Evolutionary conservation across 2,888 invertebrate species (phyloP).

Genomic region (Drosophila fulvimacula): DNA sequence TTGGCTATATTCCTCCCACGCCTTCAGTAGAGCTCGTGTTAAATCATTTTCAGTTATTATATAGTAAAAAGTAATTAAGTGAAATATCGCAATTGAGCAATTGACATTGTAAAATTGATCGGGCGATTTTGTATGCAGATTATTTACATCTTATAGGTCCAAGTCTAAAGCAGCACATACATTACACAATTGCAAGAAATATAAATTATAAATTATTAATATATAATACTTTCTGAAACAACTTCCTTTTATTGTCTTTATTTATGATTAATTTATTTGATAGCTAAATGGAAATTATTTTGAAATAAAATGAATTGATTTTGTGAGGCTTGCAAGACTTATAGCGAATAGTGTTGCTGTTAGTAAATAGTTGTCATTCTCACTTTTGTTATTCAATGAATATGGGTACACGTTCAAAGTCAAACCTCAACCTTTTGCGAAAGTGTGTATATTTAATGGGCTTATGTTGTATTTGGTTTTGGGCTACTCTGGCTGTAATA

Average conservation of each 20-base stretch:
- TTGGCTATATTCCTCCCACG: too few species aligned
- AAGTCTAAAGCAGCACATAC: too few species aligned
- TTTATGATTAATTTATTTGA: not conserved
- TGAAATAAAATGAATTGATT: too few species aligned
- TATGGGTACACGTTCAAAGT: not conserved
- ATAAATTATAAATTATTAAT: too few species aligned
- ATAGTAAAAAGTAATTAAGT: too few species aligned
- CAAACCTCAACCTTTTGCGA: not conserved
- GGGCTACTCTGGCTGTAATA: conserved; percentile 13
- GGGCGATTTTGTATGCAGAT: too few species aligned
- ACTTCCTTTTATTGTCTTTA: not conserved
- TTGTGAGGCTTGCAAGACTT: not conserved
- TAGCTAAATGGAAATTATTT: not conserved
- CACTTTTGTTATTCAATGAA: not conserved
- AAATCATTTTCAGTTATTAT: too few species aligned
- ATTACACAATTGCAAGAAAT: too few species aligned
- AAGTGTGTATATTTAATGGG: not conserved
- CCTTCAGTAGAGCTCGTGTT: too few species aligned
- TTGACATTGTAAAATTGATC: too few species aligned
- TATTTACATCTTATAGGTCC: too few species aligned
- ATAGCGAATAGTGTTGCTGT: not conserved
- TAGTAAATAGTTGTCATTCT: not conserved
- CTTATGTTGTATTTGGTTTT: not conserved
- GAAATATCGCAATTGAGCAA: too few species aligned
- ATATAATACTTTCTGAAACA: not conserved